A percentile compares a stretch with the other conserved stretches of the same genome.
phyloP scores from a whole-genome alignment of 2,888 invertebrate species.

The Acleris literana region DNA sequence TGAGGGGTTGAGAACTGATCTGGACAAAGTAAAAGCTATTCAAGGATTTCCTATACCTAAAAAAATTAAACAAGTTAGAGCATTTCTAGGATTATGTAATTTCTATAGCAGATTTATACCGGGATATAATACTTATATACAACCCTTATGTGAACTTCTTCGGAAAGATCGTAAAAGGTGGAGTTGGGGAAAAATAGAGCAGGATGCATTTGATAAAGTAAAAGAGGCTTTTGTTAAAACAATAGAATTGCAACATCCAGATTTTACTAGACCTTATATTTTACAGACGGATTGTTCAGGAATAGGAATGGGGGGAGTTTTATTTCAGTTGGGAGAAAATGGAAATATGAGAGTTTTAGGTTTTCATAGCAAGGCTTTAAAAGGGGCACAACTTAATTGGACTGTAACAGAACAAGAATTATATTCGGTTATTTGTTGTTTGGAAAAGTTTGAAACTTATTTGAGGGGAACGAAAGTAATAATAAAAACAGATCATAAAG shows the following conservation, averaged over 20 bases:
- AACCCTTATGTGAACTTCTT: conserved; percentile 40
- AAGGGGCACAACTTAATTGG: conserved; percentile 40
- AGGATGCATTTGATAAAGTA: conserved; percentile 38
- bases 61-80: conserved; percentile 41
- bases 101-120: conserved; percentile 44
- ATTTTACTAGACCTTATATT: conserved; percentile 36
- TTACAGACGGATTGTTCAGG: conserved; percentile 42
- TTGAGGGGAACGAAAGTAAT: no score
- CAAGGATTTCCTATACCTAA: conserved; percentile 41
- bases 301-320: conserved; percentile 18
- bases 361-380: conserved; percentile 40
- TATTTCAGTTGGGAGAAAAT: neutral
- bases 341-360: conserved; percentile 37
- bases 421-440: no score
- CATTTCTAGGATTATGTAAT: conserved; percentile 44
- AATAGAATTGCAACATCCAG: conserved; percentile 35
- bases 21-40: conserved; percentile 35
- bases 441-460: no score
- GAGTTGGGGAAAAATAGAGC: conserved; percentile 36
- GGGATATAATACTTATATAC: conserved; percentile 31
- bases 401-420: conserved; percentile 43
- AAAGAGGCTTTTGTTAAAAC: conserved; percentile 39
- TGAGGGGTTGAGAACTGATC: no score
- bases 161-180: conserved; percentile 35
- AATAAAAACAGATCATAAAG: no score